Conservation (phyloP, 2,888 invertebrate genomes). For the Acheta domesticus region DNA sequence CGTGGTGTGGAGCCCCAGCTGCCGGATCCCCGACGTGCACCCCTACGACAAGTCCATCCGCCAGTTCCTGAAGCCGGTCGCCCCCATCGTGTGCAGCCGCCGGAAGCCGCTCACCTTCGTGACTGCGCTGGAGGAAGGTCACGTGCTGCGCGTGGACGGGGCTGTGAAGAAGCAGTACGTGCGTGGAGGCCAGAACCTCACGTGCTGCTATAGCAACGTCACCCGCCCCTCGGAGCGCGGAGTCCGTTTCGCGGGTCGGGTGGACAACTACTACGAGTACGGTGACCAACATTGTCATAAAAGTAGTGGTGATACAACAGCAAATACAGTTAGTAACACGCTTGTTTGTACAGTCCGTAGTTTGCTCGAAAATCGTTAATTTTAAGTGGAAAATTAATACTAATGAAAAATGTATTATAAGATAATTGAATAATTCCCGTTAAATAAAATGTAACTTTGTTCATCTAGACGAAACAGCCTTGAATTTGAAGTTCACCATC, state of each 20-base stretch:
- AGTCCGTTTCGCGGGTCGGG: background rate
- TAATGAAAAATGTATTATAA: too few relatives aligned
- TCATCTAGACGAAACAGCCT: too few relatives aligned
- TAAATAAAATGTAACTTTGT: too few relatives aligned
- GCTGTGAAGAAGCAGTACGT: background rate
- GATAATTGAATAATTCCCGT: too few relatives aligned
- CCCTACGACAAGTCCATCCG: slow-evolving; percentile 33
- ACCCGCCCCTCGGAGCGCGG: background rate
- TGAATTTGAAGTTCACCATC: too few relatives aligned
- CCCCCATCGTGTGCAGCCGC: slow-evolving; percentile 24
- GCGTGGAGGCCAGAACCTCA: background rate
- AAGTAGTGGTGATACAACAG: too few relatives aligned
- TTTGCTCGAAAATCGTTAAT: too few relatives aligned
- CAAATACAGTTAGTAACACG: too few relatives aligned
- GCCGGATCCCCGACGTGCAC: slow-evolving; percentile 29
- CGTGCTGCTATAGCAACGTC: slow-evolving; percentile 27
- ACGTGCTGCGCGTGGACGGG: too few relatives aligned
- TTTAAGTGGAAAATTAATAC: too few relatives aligned
- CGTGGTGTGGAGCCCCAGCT: slow-evolving; percentile 25
- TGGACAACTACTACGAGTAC: slow-evolving; percentile 22
- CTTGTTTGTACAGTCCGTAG: too few relatives aligned
- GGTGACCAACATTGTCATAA: too few relatives aligned
- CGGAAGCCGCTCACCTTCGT: slow-evolving; percentile 25
- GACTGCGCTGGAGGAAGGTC: background rate
- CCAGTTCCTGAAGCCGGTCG: slow-evolving; percentile 19